Evolutionary conservation across 2,797 vertebrate genomes (phyloP).

Genomic region (Agapornis canus): DNA sequence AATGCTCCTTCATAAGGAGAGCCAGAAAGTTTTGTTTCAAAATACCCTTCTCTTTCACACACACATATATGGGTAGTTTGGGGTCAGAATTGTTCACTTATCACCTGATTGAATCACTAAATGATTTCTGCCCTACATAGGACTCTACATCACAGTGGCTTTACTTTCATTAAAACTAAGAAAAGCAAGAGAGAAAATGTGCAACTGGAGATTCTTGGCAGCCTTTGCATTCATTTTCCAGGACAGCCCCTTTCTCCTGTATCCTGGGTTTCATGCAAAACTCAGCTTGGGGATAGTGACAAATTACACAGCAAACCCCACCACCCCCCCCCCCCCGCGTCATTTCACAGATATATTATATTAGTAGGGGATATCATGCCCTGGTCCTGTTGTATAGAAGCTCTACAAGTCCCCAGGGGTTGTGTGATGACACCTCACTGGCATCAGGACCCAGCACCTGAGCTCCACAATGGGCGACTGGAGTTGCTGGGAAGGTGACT

Average conservation of each 20-base stretch:
- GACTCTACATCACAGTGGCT: neutral
- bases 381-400: fast-evolving
- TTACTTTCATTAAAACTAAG: neutral
- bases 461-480: neutral
- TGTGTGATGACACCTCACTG: neutral
- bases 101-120: fast-evolving
- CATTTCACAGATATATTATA: neutral
- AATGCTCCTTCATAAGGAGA: neutral
- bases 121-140: neutral
- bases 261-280: neutral
- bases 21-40: neutral
- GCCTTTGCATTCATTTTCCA: neutral
- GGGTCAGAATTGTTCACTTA: neutral
- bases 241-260: neutral
- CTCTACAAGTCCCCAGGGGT: neutral
- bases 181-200: neutral
- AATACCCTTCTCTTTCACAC: neutral
- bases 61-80: neutral
- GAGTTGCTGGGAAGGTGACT: no score
- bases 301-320: neutral
- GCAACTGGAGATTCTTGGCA: neutral
- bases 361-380: neutral
- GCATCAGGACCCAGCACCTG: neutral
- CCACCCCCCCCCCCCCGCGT: no score
- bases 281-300: fast-evolving